Conservation (phyloP, 1,140 invertebrate species). For the Neodiprion pinetum region DNA sequence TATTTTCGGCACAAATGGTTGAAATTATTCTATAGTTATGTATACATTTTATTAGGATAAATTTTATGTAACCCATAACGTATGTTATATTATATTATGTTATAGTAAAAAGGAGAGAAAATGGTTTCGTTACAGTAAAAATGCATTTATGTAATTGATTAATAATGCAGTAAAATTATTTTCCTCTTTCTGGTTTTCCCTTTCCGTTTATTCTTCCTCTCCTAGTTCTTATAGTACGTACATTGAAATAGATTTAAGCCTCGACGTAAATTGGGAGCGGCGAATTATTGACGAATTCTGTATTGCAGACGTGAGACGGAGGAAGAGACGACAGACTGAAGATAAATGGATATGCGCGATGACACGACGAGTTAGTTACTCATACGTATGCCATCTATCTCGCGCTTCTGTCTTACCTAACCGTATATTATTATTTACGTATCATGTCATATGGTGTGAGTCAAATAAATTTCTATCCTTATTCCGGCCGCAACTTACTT, state of each 20-base stretch:
- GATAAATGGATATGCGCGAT: slow-evolving; percentile 25
- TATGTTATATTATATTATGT: too few species aligned
- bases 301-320: neutral
- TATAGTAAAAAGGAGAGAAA: too few species aligned
- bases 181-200: too few species aligned
- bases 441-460: neutral
- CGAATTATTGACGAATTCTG: neutral
- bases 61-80: too few species aligned
- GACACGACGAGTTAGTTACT: slow-evolving; percentile 24
- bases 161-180: too few species aligned
- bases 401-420: slow-evolving; percentile 23
- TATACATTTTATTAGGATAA: too few species aligned
- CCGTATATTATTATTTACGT: neutral
- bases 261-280: neutral
- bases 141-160: too few species aligned
- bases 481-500: slow-evolving; percentile 32
- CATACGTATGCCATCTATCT: slow-evolving; percentile 28
- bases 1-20: too few species aligned
- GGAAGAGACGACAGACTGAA: slow-evolving; percentile 36
- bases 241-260: neutral
- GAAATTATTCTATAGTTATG: too few species aligned
- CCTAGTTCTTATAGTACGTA: too few species aligned
- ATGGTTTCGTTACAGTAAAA: too few species aligned
- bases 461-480: slow-evolving; percentile 12
- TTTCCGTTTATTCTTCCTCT: too few species aligned